A percentile compares a stretch with the other conserved stretches of the same genome.
phyloP scores from a whole-genome alignment of 2,888 invertebrate genomes.

The Cryptops parisi region DNA sequence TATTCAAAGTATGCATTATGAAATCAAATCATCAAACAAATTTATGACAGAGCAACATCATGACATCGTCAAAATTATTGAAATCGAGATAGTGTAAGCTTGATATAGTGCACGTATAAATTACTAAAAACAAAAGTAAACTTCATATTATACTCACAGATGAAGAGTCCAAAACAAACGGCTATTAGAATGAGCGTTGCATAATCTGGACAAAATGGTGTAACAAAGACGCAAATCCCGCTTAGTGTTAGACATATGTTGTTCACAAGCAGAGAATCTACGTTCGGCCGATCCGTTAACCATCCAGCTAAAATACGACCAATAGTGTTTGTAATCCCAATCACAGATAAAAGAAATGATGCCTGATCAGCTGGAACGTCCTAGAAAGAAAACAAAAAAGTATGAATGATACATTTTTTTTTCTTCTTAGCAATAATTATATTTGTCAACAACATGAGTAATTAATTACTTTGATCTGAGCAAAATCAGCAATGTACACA shows the following conservation, averaged over 20 bases:
- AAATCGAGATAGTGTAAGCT: too few relatives aligned
- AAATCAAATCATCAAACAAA: too few relatives aligned
- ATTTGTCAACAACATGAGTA: background rate
- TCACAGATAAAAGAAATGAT: slow-evolving; percentile 33
- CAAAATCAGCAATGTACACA: slow-evolving; percentile 79
- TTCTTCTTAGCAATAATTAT: background rate
- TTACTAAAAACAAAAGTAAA: background rate
- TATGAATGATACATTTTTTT: background rate
- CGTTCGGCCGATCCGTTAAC: slow-evolving; percentile 59
- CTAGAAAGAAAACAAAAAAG: slow-evolving; percentile 18
- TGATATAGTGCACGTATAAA: too few relatives aligned
- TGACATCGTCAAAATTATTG: too few relatives aligned
- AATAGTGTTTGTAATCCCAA: slow-evolving; percentile 74
- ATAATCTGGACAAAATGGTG: slow-evolving; percentile 69
- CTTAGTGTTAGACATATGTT: slow-evolving; percentile 82
- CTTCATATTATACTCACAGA: slow-evolving; percentile 48
- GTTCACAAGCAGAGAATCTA: slow-evolving; percentile 82
- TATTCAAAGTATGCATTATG: too few relatives aligned
- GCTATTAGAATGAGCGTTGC: slow-evolving; percentile 61
- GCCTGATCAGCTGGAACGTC: slow-evolving; percentile 34
- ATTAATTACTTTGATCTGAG: slow-evolving; percentile 43
- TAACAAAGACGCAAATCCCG: slow-evolving; percentile 66
- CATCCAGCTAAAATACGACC: slow-evolving; percentile 81
- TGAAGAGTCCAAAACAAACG: slow-evolving; percentile 78
- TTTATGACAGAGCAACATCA: too few relatives aligned